Evolutionary conservation across 2,797 vertebrate species (phyloP).

Genomic region (Chiloscyllium punctatum): DNA sequence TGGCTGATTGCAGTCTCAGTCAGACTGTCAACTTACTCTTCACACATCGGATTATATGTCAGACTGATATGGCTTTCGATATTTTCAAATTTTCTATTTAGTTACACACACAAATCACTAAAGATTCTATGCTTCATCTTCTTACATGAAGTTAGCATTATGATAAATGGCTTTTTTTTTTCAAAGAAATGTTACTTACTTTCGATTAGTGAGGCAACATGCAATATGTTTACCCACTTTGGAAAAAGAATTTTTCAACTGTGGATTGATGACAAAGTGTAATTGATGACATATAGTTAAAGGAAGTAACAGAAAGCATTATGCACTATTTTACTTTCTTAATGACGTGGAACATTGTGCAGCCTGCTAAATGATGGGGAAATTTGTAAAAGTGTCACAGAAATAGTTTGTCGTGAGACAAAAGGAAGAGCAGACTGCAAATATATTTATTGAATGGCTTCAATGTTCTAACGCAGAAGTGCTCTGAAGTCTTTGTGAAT

Average conservation of each 20-base stretch:
- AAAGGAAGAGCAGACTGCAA: background rate
- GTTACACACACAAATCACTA: no score
- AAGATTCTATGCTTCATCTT: background rate
- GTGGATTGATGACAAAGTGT: background rate
- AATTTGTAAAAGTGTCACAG: conserved; percentile 1
- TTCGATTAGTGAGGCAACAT: conserved; percentile 4
- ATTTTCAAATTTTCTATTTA: background rate
- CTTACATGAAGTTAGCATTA: background rate
- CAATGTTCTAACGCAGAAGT: background rate
- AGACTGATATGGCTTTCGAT: background rate
- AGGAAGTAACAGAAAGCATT: conserved; percentile 27
- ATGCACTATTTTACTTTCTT: conserved; percentile 7
- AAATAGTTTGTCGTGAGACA: background rate
- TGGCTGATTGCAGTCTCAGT: background rate
- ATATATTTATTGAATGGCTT: background rate
- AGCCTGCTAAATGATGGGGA: background rate
- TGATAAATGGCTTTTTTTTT: conserved; percentile 23
- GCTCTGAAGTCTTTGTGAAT: background rate
- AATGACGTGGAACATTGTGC: conserved; percentile 9
- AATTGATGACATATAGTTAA: conserved; percentile 22
- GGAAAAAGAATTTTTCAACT: background rate
- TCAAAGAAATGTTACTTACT: background rate
- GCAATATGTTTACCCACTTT: background rate
- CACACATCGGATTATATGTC: background rate
- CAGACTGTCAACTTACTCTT: background rate